Evolutionary conservation across 2,888 invertebrate genomes (phyloP).

Genomic region (Seladonia tumulorum): DNA sequence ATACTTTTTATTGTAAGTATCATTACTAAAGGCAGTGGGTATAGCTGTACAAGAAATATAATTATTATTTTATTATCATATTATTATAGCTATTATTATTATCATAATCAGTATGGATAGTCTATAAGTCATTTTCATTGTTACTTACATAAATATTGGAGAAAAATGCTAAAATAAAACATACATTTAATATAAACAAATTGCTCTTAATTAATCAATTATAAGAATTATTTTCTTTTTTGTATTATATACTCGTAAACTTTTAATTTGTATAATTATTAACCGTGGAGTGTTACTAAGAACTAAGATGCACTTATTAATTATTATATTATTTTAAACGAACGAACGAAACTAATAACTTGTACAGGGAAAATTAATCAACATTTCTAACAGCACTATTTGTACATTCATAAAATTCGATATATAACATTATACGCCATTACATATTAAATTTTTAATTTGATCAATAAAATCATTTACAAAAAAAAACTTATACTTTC

Average conservation of each 20-base stretch:
- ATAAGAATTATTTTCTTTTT: constrained; percentile 19
- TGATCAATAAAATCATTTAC: constrained; percentile 23
- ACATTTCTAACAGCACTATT: constrained; percentile 24
- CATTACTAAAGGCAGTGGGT: constrained; percentile 82
- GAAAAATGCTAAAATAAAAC: constrained; percentile 82
- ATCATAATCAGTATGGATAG: constrained; percentile 81
- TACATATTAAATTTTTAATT: constrained; percentile 20
- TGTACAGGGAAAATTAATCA: constrained; percentile 27
- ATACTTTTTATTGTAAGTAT: constrained; percentile 77
- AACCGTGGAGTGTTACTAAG: constrained; percentile 30
- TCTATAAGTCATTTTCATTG: constrained; percentile 83
- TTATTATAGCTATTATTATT: constrained; percentile 80
- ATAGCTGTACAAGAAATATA: constrained; percentile 78
- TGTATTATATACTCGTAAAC: constrained; percentile 25
- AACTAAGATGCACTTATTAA: constrained; percentile 21
- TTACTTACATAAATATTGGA: constrained; percentile 84
- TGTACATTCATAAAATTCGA: constrained; percentile 31
- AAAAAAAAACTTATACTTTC: constrained; percentile 18
- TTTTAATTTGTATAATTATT: constrained; percentile 43
- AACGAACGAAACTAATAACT: constrained; percentile 28
- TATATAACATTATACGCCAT: constrained; percentile 12
- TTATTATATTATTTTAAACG: constrained; percentile 31
- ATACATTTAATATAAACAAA: constrained; percentile 82
- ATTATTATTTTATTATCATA: constrained; percentile 79
- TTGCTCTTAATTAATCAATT: constrained; percentile 48